Percentiles rank a stretch among this genome's conserved stretches.
These are phyloP conservation scores for Megamerina dolium DNA, from an alignment of 2,888 invertebrate genomes.

Conservation along the genomic window DNA sequence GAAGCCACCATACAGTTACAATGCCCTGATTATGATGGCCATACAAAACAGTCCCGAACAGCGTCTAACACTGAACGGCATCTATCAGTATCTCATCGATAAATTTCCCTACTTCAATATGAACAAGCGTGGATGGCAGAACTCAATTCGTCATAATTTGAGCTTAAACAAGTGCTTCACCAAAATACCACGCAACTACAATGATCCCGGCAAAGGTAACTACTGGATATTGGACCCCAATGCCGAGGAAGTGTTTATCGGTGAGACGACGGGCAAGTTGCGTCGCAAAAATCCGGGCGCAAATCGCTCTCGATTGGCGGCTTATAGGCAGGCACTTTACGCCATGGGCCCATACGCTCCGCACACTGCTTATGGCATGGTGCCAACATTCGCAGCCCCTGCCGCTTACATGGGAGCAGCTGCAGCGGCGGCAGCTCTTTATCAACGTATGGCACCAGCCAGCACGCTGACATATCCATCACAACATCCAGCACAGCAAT, in stretches of 20 bases:
- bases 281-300: conserved; percentile 85
- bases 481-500: conserved; percentile 20
- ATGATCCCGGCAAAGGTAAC: conserved; percentile 98
- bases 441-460: conserved; percentile 41
- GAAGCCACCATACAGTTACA: conserved; percentile 97
- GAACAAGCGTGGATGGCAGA: conserved; percentile 99
- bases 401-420: conserved; percentile 26
- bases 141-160: conserved; percentile 94
- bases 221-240: conserved; percentile 99
- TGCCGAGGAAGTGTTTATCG: conserved; percentile 98
- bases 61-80: conserved; percentile 87
- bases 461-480: conserved; percentile 23
- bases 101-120: conserved; percentile 97
- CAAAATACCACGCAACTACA: conserved; percentile 93
- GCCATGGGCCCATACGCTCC: conserved; percentile 36
- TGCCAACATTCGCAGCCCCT: conserved; percentile 28
- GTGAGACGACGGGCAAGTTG: conserved; percentile 94
- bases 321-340: conserved; percentile 64
- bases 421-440: conserved; percentile 42
- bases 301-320: conserved; percentile 79
- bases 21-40: conserved; percentile 99
- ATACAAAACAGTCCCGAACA: conserved; percentile 91
- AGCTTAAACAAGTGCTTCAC: conserved; percentile 98
- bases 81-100: conserved; percentile 97
- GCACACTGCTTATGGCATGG: too few relatives aligned